Base-by-base conservation (phyloP, 2,888 invertebrate species). In the Amphipoea lucens region DNA sequence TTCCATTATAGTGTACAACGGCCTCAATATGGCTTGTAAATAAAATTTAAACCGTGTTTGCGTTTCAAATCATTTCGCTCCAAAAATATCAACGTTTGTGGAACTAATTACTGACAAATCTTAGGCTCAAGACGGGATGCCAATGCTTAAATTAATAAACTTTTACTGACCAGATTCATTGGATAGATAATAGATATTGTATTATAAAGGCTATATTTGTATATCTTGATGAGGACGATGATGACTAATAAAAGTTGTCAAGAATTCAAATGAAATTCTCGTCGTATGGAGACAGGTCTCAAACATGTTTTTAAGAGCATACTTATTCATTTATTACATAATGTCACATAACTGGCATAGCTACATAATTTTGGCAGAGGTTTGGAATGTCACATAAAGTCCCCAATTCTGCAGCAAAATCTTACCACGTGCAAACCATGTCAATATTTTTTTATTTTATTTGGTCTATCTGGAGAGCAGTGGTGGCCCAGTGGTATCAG, bases 291-390 rank as follows among this genome's bases (percentile, higher is more conserved):
- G 77, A 84, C 74, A 74, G 67, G 36, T 36, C 20, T 11, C 29
- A 82, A 74, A 82, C 78, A 7, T 5, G 86, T 86, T 82, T 75
- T 51, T n/a, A 65, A 48, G 60, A 82, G 48, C 40, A 51, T 66
- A 17, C 29, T 60, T 66, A 29, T 70, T 74, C 66, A 78, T 79
- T 62, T 63, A 20, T 78, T 67, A 70, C 36, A 72, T 79, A 82
- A 85, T 62, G 23, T 36, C 63, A 63, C 51, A 83, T 86, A 20
- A 36, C 20, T 78, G 70, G 23, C 73, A 86, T 85, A 84, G 42
- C 81, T 83, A 74, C 83, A 86, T 86, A 79, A 81, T 78, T 66
- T 83, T 86, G 29, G 74, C 88, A 36, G 0, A 4, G 11, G 40
- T 57, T 72, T 51, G 42, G 57, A 60, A 83, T 72, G 51, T 51